These are phyloP conservation scores for Podarcis muralis DNA, from an alignment of 2,113 vertebrate genomes.

Conservation along the genomic window DNA sequence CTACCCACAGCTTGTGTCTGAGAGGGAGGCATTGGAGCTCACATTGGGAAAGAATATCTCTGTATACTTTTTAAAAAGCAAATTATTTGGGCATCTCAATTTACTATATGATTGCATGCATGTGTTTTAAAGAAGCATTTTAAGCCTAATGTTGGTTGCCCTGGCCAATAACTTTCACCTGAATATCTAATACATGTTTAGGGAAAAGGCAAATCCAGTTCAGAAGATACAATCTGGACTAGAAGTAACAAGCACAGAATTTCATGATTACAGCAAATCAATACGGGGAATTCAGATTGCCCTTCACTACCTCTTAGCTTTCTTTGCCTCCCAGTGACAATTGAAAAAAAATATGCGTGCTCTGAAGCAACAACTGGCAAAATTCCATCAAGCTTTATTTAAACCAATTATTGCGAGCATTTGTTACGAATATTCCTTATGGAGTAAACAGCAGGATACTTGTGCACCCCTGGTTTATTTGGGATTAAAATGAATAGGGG, in stretches of 20 bases:
- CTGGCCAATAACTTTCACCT: conserved; percentile 5
- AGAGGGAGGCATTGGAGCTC: not conserved
- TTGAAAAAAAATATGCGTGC: not conserved
- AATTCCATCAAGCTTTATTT: not conserved
- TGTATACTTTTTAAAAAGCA: not conserved
- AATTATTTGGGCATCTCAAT: not conserved
- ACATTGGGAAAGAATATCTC: not conserved
- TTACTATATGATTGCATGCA: not conserved
- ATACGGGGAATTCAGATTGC: not conserved
- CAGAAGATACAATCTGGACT: not conserved
- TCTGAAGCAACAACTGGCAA: not conserved
- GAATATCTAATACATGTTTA: not conserved
- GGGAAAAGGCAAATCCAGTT: not conserved
- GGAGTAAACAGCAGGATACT: not conserved
- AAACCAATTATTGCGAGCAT: not conserved
- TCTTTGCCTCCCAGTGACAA: not conserved
- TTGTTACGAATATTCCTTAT: not conserved
- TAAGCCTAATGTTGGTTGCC: not conserved
- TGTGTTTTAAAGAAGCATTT: not conserved
- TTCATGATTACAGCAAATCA: not conserved
- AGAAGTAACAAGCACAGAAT: not conserved
- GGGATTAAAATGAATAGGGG: not conserved
- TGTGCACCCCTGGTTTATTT: not conserved
- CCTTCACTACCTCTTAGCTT: not conserved
- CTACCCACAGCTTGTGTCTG: conserved; percentile 18